Conservation (phyloP, 1,140 invertebrate genomes). For the Ceratitis capitata region DNA sequence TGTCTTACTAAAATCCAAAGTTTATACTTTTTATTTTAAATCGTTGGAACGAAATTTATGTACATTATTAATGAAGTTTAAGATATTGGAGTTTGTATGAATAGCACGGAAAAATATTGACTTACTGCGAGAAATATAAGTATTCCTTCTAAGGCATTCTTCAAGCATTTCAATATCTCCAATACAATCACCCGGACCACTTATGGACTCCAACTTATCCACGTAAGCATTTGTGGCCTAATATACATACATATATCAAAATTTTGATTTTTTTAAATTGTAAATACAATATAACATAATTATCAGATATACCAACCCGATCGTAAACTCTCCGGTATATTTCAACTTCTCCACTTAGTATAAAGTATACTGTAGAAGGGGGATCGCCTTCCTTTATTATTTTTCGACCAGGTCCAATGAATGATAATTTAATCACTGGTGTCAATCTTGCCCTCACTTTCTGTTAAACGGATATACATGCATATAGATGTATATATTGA, state of each 20-base stretch:
- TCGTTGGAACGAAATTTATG: no score
- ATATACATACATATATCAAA: neutral
- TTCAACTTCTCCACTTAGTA: constrained; percentile 56
- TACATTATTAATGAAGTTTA: no score
- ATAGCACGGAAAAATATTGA: no score
- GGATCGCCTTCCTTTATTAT: constrained; percentile 52
- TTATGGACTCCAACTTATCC: constrained; percentile 46
- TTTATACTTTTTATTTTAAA: no score
- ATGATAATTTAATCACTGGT: constrained; percentile 48
- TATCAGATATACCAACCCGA: constrained; percentile 25
- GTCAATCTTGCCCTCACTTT: constrained; percentile 56
- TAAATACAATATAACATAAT: neutral
- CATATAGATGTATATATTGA: no score
- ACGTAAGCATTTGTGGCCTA: constrained; percentile 43
- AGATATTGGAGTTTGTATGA: no score
- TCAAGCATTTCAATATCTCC: constrained; percentile 56
- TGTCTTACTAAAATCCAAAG: no score
- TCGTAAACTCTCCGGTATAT: constrained; percentile 44
- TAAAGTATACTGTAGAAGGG: constrained; percentile 52
- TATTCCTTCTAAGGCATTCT: constrained; percentile 45
- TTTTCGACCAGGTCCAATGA: constrained; percentile 45
- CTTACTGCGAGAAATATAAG: constrained; percentile 50
- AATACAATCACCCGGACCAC: constrained; percentile 56
- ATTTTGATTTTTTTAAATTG: no score
- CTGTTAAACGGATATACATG: constrained; percentile 38